Evolutionary conservation across 2,797 vertebrate genomes (phyloP), one percentile per base, ranked within the genome.

Genomic region (Karalla daura): DNA sequence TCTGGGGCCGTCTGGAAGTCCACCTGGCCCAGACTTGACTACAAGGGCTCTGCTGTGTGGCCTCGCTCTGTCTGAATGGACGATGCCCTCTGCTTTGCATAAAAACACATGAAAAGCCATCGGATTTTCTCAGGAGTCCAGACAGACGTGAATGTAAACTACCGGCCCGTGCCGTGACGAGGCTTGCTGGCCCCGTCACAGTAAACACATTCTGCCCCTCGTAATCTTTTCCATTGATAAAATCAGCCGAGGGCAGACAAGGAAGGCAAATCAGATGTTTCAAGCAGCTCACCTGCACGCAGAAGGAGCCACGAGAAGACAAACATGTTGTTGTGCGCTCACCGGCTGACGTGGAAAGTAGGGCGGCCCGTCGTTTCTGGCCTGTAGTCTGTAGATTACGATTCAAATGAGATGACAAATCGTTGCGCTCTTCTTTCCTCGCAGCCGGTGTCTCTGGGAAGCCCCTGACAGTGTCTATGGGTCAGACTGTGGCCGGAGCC

Each of bases 391-490:
- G n/a, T n/a, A n/a, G n/a, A n/a, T n/a, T n/a, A n/a, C n/a, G n/a
- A n/a, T n/a, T n/a, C 4, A 43, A 20, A 25, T 3, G 13, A 23
- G 62, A 56, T 53, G 33, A 44, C 41, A 1, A 7, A 28, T 27
- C 21, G 3, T 63, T 18, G 0, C 43, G 40, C 20, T 59, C 2
- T 13, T 77, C 12, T 84, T 28, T 69, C 28, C 32, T 21, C 83
- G 33, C 74, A 90, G 86, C 78, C 44, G 82, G 91, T 25, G 63
- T 90, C 1, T 88, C 94, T 20, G 95, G 94, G 45, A 99, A 97
- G 76, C 93, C 96, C 0, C 61, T 96, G 36, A 90, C 94, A 0
- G 41, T 94, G 80, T 91, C 94, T 0, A 39, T 96, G 55, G 93
- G 95, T 30, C 95, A 95, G 78, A 78, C 92, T 1, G 89, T 94